Percentiles rank a stretch among this genome's conserved stretches.
phyloP scores from a whole-genome alignment of 92 coral and sea anemone genomes.

The Siderastrea siderea region DNA sequence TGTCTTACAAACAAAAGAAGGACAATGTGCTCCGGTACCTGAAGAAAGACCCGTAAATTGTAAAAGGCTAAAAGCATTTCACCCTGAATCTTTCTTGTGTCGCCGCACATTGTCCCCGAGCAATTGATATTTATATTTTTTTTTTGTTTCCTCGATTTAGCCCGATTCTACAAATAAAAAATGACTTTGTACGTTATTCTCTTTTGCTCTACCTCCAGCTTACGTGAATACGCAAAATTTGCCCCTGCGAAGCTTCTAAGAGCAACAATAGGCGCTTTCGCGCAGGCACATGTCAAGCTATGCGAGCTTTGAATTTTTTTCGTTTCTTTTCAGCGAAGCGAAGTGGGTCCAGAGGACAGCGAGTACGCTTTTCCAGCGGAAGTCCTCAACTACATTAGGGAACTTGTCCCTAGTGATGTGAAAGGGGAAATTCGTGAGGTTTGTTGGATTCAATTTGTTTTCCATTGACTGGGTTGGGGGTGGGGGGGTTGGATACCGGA shows the following conservation, averaged over 20 bases:
- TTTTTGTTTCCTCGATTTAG: too few relatives aligned
- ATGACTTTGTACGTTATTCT: too few relatives aligned
- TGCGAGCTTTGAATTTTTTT: neutral
- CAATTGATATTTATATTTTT: neutral
- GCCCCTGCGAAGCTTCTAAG: too few relatives aligned
- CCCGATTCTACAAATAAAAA: too few relatives aligned
- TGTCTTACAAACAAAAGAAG: too few relatives aligned
- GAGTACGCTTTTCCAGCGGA: neutral
- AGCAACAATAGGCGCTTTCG: neutral
- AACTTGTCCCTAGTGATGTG: neutral
- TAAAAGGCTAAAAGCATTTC: too few relatives aligned
- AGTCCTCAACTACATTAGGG: neutral
- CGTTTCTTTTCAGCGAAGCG: conserved; percentile 29
- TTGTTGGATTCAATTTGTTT: neutral
- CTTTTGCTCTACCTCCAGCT: too few relatives aligned
- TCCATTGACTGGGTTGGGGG: neutral
- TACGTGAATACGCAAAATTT: too few relatives aligned
- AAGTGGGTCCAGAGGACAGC: conserved; percentile 44
- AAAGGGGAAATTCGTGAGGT: neutral
- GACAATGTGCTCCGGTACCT: too few relatives aligned
- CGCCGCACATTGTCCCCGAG: too few relatives aligned
- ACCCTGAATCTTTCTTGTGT: too few relatives aligned
- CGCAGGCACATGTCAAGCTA: neutral
- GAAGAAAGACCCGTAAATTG: too few relatives aligned
- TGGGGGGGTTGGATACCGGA: neutral